Base-by-base conservation (phyloP, 2,113 vertebrate genomes). In the Ammodramus savannarum region DNA sequence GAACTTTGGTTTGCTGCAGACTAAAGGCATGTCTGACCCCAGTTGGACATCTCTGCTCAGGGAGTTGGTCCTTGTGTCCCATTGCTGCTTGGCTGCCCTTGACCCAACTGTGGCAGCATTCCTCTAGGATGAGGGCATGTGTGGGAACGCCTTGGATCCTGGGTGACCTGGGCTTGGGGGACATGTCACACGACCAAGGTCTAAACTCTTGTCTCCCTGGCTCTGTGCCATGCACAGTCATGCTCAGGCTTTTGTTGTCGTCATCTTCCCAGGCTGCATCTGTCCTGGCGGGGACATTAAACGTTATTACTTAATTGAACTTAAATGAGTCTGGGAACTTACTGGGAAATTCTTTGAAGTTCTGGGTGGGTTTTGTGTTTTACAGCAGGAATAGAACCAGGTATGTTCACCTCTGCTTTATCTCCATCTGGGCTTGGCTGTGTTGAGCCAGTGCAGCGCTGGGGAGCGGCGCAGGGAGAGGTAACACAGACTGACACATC, bases 31-130 rank as follows among this genome's bases (percentile, higher is more conserved):
- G 10, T 68, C n/a, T 68, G 69, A 38, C 29, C 36, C 36, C 48
- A 25, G 21, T 6, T 2, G 0, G 1, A 36, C 16, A 23, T 16
- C 32, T 57, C 55, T 81, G 7, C 22, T 14, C 3, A 0, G n/a
- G 31, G 36, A 87, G 5, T 29, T 77, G 69, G 38, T 71, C 59
- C 32, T 85, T 1, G 0, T 12, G 57, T 79, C 66, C 55, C 21
- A 10, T 54, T n/a, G 27, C 54, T 27, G 5, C 41, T 59, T 1
- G 1, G 7, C 49, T 80, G 29, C 34, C 57, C 43, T 74, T 71
- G 74, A 41, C 26, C 81, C 81, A 57, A 0, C 32, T 3, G 0
- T 54, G 32, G 26, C 68, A 48, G 16, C 23, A 12, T 83, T 90
- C 43, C 31, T 67, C 16, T 49, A 25, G 71, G 48, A 68, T 8